These are phyloP conservation scores for Aphelenchoides bicaudatus DNA, from an alignment of 2,888 invertebrate species.

Conservation along the genomic window DNA sequence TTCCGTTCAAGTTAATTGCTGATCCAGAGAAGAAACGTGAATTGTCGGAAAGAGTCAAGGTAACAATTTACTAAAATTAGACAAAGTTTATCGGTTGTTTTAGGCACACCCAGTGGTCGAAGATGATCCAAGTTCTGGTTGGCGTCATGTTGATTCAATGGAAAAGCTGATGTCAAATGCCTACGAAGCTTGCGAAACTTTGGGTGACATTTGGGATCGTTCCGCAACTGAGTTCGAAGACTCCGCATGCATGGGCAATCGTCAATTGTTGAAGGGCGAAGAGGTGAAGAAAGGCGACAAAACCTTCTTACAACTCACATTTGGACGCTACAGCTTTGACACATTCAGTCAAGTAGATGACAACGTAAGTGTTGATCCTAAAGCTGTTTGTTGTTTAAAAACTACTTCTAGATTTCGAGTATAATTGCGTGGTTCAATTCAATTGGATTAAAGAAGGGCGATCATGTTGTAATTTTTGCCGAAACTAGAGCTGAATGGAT, in stretches of 20 bases:
- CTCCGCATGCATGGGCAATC: slow-evolving; percentile 62
- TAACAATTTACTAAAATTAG: slow-evolving; percentile 17
- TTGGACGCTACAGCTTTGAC: slow-evolving; percentile 54
- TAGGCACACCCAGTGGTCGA: slow-evolving; percentile 45
- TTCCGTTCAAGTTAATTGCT: slow-evolving; percentile 58
- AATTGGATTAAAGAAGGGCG: slow-evolving; percentile 66
- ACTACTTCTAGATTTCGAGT: no score
- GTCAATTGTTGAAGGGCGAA: slow-evolving; percentile 71
- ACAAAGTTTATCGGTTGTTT: slow-evolving; percentile 7
- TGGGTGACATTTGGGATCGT: slow-evolving; percentile 62
- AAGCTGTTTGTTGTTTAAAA: no score
- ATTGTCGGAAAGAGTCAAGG: slow-evolving; percentile 46
- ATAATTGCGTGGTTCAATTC: slow-evolving; percentile 81
- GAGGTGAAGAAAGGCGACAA: slow-evolving; percentile 89
- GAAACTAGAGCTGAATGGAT: slow-evolving; percentile 98
- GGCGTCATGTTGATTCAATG: slow-evolving; percentile 49
- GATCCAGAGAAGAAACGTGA: slow-evolving; percentile 53
- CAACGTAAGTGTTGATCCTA: background rate
- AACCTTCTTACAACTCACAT: slow-evolving; percentile 78
- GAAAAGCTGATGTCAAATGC: slow-evolving; percentile 55
- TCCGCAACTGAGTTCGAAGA: slow-evolving; percentile 50
- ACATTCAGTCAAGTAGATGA: slow-evolving; percentile 63
- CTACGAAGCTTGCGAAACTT: slow-evolving; percentile 61
- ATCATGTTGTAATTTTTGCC: slow-evolving; percentile 81
- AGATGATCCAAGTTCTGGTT: slow-evolving; percentile 47